phyloP scores from a whole-genome alignment of 2,797 vertebrate genomes.

The Champsocephalus esox region DNA sequence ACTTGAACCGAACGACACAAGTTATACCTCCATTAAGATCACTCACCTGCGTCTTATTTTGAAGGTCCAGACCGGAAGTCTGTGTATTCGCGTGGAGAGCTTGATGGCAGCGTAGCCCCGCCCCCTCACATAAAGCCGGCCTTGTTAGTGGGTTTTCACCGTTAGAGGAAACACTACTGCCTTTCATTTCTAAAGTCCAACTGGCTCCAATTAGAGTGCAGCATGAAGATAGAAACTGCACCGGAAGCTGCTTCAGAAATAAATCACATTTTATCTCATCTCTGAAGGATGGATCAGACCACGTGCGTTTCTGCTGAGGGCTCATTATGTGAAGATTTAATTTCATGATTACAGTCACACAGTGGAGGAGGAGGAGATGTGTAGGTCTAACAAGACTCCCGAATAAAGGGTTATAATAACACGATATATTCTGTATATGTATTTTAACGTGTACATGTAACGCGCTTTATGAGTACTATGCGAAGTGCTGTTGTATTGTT shows the following conservation, averaged over 20 bases:
- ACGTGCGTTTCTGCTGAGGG: neutral
- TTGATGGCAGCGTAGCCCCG: conserved; percentile 42
- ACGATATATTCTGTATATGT: no score
- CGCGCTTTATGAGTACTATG: no score
- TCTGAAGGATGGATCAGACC: no score
- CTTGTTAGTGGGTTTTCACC: conserved; percentile 75
- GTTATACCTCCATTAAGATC: neutral
- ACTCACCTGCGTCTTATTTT: conserved; percentile 39
- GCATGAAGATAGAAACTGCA: no score
- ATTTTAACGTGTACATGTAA: no score
- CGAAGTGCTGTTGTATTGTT: no score
- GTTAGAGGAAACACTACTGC: conserved; percentile 75
- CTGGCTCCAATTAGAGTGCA: conserved; percentile 43
- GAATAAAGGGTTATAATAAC: neutral
- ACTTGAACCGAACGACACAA: no score
- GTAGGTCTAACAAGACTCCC: neutral
- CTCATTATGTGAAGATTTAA: neutral
- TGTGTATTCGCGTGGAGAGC: accelerated
- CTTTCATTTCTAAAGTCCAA: conserved; percentile 72
- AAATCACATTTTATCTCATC: neutral
- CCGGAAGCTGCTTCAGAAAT: neutral
- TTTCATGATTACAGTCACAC: neutral
- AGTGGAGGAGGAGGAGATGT: no score
- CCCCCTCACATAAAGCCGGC: conserved; percentile 76
- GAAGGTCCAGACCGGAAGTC: conserved; percentile 19